phyloP scores from a whole-genome alignment of 2,888 invertebrate genomes.

The Cryptops parisi region DNA sequence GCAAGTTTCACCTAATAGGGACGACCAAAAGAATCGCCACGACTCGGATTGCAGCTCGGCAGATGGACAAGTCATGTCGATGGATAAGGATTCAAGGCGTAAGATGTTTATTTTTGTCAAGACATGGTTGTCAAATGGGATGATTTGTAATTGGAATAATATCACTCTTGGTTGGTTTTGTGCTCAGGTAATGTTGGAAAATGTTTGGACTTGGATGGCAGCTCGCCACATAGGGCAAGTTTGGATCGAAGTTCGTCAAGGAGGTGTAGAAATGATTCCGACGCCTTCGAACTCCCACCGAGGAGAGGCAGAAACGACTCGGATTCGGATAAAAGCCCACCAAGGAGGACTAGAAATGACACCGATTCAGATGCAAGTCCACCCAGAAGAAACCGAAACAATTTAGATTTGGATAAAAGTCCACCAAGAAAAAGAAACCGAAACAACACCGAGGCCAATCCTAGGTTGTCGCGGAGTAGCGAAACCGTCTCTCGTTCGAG shows the following conservation, averaged over 20 bases:
- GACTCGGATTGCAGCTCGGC: too few relatives aligned
- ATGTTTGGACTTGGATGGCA: too few relatives aligned
- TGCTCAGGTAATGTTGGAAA: too few relatives aligned
- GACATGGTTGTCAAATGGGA: too few relatives aligned
- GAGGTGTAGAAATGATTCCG: conserved; percentile 5
- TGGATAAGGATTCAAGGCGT: too few relatives aligned
- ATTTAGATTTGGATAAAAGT: conserved; percentile 3
- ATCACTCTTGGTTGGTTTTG: too few relatives aligned
- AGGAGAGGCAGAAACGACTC: conserved; percentile 1
- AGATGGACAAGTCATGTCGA: too few relatives aligned
- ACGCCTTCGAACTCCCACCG: background rate
- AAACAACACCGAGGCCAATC: background rate
- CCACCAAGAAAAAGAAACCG: conserved; percentile 2
- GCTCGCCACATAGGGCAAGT: too few relatives aligned
- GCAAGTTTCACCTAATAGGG: too few relatives aligned
- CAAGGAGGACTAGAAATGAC: background rate
- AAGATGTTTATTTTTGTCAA: too few relatives aligned
- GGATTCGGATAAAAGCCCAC: conserved; percentile 1
- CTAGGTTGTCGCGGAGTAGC: background rate
- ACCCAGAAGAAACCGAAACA: background rate
- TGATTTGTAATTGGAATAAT: too few relatives aligned
- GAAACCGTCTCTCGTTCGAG: background rate
- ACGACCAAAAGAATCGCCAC: background rate
- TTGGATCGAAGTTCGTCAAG: background rate
- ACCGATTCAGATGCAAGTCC: conserved; percentile 16